phyloP scores from a whole-genome alignment of 2,113 vertebrate genomes.

The Nannobrachium achirus region DNA sequence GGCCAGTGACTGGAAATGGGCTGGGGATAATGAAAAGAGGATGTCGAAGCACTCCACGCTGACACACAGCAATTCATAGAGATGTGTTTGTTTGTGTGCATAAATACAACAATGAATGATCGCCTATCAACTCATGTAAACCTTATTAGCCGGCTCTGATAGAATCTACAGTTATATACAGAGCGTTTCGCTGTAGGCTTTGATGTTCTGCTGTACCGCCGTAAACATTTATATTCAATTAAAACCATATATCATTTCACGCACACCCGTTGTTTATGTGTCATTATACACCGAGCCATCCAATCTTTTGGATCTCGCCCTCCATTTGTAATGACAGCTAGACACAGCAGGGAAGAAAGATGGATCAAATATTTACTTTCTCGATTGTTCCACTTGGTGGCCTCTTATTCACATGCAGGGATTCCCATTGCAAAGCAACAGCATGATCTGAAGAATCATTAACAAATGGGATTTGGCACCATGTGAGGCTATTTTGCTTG shows the following conservation, averaged over 20 bases:
- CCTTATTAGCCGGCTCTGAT: slow-evolving; percentile 63
- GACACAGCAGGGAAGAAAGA: slow-evolving; percentile 70
- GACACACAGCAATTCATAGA: slow-evolving; percentile 52
- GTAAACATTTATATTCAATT: slow-evolving; percentile 75
- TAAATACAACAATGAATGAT: slow-evolving; percentile 57
- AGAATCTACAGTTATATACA: slow-evolving; percentile 57
- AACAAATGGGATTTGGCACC: slow-evolving; percentile 52
- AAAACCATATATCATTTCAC: slow-evolving; percentile 72
- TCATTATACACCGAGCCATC: slow-evolving; percentile 46
- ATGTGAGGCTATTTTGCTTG: slow-evolving; percentile 20
- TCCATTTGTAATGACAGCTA: slow-evolving; percentile 71
- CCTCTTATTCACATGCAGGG: slow-evolving; percentile 54
- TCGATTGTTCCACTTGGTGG: slow-evolving; percentile 71
- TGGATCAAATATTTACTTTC: slow-evolving; percentile 79
- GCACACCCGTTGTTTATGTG: slow-evolving; percentile 59
- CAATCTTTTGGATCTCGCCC: slow-evolving; percentile 55
- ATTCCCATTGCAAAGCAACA: slow-evolving; percentile 57
- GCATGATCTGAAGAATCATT: slow-evolving; percentile 60
- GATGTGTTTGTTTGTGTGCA: slow-evolving; percentile 60
- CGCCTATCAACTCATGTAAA: slow-evolving; percentile 58
- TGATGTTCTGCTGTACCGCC: slow-evolving; percentile 53
- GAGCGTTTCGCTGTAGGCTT: slow-evolving; percentile 42
- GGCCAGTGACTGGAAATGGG: slow-evolving; percentile 25
- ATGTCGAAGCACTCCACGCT: slow-evolving; percentile 42
- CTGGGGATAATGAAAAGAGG: slow-evolving; percentile 54